Evolutionary conservation across 2,888 invertebrate genomes (phyloP).

Genomic region (Lathronympha strigana): DNA sequence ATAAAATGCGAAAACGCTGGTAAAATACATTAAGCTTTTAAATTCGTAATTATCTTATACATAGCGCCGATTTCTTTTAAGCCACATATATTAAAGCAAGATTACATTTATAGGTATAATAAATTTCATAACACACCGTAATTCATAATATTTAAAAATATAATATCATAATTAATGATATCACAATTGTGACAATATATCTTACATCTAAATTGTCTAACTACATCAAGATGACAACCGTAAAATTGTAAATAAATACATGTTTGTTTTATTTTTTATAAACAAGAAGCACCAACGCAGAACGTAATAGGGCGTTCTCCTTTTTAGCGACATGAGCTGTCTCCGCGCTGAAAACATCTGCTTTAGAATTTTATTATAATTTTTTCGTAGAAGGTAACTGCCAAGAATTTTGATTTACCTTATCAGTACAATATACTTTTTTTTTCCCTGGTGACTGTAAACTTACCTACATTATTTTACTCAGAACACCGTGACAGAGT

Average conservation of each 20-base stretch:
- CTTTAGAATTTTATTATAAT: too few species aligned
- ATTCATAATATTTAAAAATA: background rate
- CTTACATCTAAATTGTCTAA: background rate
- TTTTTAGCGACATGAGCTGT: too few species aligned
- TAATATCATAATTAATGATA: conserved; percentile 19
- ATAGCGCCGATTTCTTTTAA: conserved; percentile 6
- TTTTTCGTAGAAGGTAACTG: too few species aligned
- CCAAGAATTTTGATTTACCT: too few species aligned
- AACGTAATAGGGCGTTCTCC: background rate
- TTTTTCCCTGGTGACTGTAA: too few species aligned
- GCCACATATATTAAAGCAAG: conserved; percentile 23
- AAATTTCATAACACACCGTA: background rate
- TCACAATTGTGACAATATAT: conserved; percentile 8
- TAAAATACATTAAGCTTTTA: conserved; percentile 3
- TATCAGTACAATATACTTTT: too few species aligned
- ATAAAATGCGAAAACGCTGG: background rate
- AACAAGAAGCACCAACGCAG: conserved; percentile 5
- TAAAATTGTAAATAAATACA: background rate
- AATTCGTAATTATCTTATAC: background rate
- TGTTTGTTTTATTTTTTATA: background rate
- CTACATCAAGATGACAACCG: background rate
- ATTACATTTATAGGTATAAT: conserved; percentile 8
- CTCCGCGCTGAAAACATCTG: too few species aligned
- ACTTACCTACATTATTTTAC: too few species aligned
- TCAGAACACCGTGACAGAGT: too few species aligned